Conservation (phyloP, 2,888 invertebrate genomes). For the Hymenopus coronatus region DNA sequence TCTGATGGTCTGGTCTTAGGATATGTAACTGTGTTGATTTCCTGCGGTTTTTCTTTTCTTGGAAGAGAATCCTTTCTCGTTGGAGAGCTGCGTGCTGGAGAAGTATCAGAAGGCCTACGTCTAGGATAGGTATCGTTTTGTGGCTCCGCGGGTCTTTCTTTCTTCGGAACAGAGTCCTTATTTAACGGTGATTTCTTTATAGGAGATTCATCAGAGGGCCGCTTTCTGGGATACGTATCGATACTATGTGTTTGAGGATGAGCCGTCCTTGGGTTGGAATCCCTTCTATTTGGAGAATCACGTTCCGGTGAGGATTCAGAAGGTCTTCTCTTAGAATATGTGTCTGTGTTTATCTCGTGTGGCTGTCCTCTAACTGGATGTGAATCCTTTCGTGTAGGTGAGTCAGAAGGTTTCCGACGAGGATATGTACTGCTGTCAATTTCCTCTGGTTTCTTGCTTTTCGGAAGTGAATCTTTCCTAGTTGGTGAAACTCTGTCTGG, state of each 20-base stretch:
- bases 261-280: not conserved
- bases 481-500: not conserved
- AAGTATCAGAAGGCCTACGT: not conserved
- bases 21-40: not conserved
- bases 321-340: not conserved
- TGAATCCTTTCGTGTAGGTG: not conserved
- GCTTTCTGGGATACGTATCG: not conserved
- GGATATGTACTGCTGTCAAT: not conserved
- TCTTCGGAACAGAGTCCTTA: slow-evolving; percentile 6
- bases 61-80: slow-evolving; percentile 22
- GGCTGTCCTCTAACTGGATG: not conserved
- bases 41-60: not conserved
- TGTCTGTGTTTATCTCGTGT: not conserved
- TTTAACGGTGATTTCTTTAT: not conserved
- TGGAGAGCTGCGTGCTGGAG: not conserved
- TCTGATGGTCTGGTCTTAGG: not conserved
- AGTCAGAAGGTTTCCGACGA: not conserved
- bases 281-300: not conserved
- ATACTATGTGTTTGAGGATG: not conserved
- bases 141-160: not conserved
- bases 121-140: not conserved
- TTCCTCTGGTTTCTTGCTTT: not conserved
- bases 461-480: not conserved
- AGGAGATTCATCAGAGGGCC: not conserved
- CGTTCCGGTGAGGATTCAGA: not conserved